phyloP scores from a whole-genome alignment of 2,113 vertebrate genomes.

The Zeus faber region DNA sequence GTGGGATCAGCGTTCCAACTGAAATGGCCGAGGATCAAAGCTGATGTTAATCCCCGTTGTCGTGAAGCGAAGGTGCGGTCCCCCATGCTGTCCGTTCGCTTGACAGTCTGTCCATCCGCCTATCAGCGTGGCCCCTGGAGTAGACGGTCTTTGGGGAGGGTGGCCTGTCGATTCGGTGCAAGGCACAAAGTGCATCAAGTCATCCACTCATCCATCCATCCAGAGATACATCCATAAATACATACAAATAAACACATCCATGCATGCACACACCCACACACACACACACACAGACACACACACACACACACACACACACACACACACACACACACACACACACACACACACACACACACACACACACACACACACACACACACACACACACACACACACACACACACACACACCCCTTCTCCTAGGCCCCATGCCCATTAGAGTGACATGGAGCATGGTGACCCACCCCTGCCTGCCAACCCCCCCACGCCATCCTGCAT shows the following conservation, averaged over 20 bases:
- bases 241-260: not conserved
- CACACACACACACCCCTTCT: conserved; percentile 4
- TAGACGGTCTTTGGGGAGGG: conserved; percentile 18
- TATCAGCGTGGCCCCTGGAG: conserved; percentile 36
- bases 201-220: too few relatives aligned
- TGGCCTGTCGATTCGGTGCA: too few relatives aligned
- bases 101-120: conserved; percentile 39
- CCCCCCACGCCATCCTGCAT: conserved; percentile 20
- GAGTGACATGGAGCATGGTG: conserved; percentile 40
- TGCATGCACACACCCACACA: conserved; percentile 30
- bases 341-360: conserved; percentile 21
- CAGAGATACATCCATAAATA: conserved; percentile 42
- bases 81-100: too few relatives aligned
- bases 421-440: conserved; percentile 38
- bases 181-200: too few relatives aligned
- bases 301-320: not conserved
- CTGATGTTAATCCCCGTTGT: too few relatives aligned
- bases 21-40: too few relatives aligned
- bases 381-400: not conserved
- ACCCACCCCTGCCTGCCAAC: conserved; percentile 26
- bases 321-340: not conserved
- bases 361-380: conserved; percentile 27
- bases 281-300: conserved; percentile 20
- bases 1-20: too few relatives aligned
- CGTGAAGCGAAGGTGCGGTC: too few relatives aligned